Conservation (phyloP, 2,797 vertebrate species). For the Manis crassicaudata region DNA sequence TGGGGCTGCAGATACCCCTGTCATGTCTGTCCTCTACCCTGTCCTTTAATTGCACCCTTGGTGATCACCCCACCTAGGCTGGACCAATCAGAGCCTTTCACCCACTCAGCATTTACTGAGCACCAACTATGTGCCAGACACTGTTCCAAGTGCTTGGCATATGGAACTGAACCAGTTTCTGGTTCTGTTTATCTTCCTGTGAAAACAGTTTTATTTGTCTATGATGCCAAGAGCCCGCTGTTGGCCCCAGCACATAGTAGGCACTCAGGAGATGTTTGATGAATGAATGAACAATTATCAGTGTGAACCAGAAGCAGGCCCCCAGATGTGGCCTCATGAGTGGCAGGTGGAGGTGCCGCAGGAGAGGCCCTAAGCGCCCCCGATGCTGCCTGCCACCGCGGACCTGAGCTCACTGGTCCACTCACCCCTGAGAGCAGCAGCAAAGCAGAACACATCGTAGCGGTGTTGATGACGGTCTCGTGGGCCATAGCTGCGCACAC, state of each 20-base stretch:
- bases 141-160: not conserved
- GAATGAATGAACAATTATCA: accelerated
- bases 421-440: constrained; percentile 88
- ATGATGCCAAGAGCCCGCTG: not conserved
- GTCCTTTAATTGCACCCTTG: not conserved
- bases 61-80: not conserved
- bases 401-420: accelerated
- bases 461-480: constrained; percentile 88
- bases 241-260: not conserved
- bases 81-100: not conserved
- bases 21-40: not conserved
- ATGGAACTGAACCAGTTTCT: not conserved
- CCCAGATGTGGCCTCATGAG: not conserved
- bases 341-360: not conserved
- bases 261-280: not conserved
- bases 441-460: constrained; percentile 95
- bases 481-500: constrained; percentile 92
- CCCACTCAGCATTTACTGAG: not conserved
- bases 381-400: accelerated
- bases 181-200: not conserved
- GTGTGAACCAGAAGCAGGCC: not conserved
- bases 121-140: not conserved
- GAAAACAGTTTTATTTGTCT: not conserved
- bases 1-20: not conserved
- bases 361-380: not conserved